Evolutionary conservation across 2,113 vertebrate species (phyloP), one percentile per base, ranked within the genome.

Genomic region (Piaya cayana): DNA sequence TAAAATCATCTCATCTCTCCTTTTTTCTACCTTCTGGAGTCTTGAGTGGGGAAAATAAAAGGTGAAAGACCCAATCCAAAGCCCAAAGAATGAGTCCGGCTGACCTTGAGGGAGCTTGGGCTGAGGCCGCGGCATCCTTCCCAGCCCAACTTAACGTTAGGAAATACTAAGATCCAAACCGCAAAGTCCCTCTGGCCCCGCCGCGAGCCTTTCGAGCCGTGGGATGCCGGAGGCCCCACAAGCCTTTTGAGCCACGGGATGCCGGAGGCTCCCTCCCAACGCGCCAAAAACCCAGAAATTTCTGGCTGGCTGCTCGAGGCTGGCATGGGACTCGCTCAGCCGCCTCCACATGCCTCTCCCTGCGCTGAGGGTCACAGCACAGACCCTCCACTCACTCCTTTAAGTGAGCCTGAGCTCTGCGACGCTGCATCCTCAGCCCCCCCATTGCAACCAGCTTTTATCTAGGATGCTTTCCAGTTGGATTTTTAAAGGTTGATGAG

Each of bases 131-230:
- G 86, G 72, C 55, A 74, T 7, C 65, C 56, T 27, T 69, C 91
- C 70, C 63, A 94, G 64, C 60, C 47, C 94, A 90, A 64, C 80
- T 39, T 83, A 49, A 64, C 47, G 50, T 89, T 20, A 71, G 65
- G 88, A 95, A 93, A 95, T 86, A 90, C 92, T 94, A 92, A 92
- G 92, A 92, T 88, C 92, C 95, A 92, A 95, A 96, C 77, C 88
- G 88, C 43, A 90, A 94, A 94, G 78, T 23, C 65, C 78, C 60
- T 78, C n/a, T n/a, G n/a, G n/a, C n/a, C n/a, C n/a, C n/a, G 82
- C 72, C 37, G 43, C 0, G 0, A 96, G 71, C n/a, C n/a, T n/a
- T n/a, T n/a, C n/a, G n/a, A n/a, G n/a, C 62, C 58, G 17, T 5
- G 47, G 81, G 77, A 50, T 16, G 52, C 65, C 9, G 27, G 26